phyloP scores from a whole-genome alignment of 2,888 invertebrate genomes.

The Scaeva pyrastri region DNA sequence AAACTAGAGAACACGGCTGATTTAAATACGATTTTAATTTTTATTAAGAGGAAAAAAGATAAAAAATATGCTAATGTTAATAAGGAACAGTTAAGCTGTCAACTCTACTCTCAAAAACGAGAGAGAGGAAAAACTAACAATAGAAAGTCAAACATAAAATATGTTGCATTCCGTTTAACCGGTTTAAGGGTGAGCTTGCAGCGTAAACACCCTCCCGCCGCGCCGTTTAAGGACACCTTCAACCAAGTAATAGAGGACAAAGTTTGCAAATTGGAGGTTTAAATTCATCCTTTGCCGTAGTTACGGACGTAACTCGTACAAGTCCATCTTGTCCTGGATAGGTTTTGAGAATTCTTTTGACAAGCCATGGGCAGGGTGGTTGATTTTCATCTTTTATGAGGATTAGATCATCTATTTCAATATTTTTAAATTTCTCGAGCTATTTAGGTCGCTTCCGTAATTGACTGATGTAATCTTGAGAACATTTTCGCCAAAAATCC shows the following conservation, averaged over 20 bases:
- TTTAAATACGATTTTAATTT: too few species aligned
- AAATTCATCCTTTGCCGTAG: slow-evolving; percentile 36
- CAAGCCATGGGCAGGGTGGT: slow-evolving; percentile 76
- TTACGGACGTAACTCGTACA: slow-evolving; percentile 72
- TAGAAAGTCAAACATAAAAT: too few species aligned
- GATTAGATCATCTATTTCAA: slow-evolving; percentile 76
- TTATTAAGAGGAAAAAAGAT: too few species aligned
- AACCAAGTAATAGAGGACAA: slow-evolving; percentile 42
- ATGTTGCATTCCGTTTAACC: too few species aligned
- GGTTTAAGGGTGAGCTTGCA: too few species aligned
- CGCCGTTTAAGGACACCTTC: slow-evolving; percentile 27
- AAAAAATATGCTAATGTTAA: too few species aligned
- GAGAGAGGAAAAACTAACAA: too few species aligned
- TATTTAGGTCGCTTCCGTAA: slow-evolving; percentile 78
- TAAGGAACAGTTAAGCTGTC: too few species aligned
- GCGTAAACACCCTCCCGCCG: slow-evolving; percentile 27
- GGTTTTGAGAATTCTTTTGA: slow-evolving; percentile 74
- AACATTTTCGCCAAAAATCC: slow-evolving; percentile 77
- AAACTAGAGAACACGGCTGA: too few species aligned
- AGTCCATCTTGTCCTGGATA: slow-evolving; percentile 77
- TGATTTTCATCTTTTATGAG: slow-evolving; percentile 77
- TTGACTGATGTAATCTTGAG: slow-evolving; percentile 76
- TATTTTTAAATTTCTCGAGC: slow-evolving; percentile 53
- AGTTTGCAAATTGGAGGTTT: slow-evolving; percentile 50
- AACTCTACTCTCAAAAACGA: too few species aligned